A percentile compares a stretch with the other conserved stretches of the same genome.
These are phyloP conservation scores for Siniperca undulata DNA, from an alignment of 2,797 vertebrate species.

Conservation along the genomic window DNA sequence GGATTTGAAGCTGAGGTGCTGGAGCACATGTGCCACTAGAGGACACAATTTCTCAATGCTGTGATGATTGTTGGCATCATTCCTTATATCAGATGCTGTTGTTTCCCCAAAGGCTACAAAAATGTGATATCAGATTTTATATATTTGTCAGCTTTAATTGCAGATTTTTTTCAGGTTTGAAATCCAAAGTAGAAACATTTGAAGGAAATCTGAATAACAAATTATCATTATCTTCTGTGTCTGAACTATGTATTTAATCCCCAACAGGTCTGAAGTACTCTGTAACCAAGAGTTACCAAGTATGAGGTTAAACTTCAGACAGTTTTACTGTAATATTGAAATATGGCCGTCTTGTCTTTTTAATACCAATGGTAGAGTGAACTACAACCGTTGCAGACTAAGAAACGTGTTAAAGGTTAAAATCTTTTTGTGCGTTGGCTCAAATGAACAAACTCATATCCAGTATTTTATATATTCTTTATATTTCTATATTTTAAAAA, in stretches of 20 bases:
- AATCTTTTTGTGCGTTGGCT: neutral
- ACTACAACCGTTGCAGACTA: neutral
- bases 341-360: neutral
- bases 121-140: neutral
- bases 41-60: constrained; percentile 22
- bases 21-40: constrained; percentile 47
- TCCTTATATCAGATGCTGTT: neutral
- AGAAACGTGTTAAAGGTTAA: neutral
- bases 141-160: neutral
- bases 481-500: neutral
- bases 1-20: neutral
- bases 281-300: neutral
- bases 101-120: neutral
- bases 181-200: neutral
- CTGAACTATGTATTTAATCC: neutral
- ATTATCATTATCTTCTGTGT: accelerated
- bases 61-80: neutral
- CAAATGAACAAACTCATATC: neutral
- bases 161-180: neutral
- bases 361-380: neutral
- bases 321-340: neutral
- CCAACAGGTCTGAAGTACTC: neutral
- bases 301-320: neutral
- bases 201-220: neutral
- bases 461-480: neutral